A percentile compares a stretch with the other conserved stretches of the same genome.
These are phyloP conservation scores for Blennius ocellaris DNA, from an alignment of 2,113 vertebrate species.

Conservation along the genomic window DNA sequence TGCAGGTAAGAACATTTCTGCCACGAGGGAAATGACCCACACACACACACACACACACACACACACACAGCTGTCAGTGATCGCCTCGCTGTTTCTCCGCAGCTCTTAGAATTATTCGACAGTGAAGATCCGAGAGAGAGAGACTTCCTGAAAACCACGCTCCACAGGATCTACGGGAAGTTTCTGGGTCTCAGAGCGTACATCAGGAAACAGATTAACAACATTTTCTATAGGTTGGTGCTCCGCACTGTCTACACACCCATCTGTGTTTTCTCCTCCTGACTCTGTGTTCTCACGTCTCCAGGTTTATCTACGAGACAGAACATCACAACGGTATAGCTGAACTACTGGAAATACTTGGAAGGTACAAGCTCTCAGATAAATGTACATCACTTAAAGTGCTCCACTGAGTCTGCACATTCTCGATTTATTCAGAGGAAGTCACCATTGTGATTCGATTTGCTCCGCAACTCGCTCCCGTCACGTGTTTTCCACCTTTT, in stretches of 20 bases:
- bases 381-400: no score
- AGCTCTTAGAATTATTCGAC: slow-evolving; percentile 99
- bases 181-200: slow-evolving; percentile 96
- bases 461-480: no score
- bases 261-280: neutral
- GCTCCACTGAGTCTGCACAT: no score
- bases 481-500: neutral
- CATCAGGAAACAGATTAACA: slow-evolving; percentile 99
- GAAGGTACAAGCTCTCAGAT: slow-evolving; percentile 83
- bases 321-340: slow-evolving; percentile 99
- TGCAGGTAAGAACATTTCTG: slow-evolving; percentile 87
- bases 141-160: slow-evolving; percentile 98
- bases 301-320: slow-evolving; percentile 99
- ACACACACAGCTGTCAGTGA: no score
- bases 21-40: neutral
- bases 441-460: no score
- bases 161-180: slow-evolving; percentile 98
- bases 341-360: slow-evolving; percentile 98
- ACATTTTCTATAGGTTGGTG: slow-evolving; percentile 99
- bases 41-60: no score
- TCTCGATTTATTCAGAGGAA: no score
- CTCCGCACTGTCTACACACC: neutral
- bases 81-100: neutral
- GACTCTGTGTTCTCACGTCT: slow-evolving; percentile 42
- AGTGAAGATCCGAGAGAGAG: slow-evolving; percentile 98